A percentile compares a stretch with the other conserved stretches of the same genome.
Evolutionary conservation across 2,888 invertebrate genomes (phyloP).

Genomic region (Auanema sp.): DNA sequence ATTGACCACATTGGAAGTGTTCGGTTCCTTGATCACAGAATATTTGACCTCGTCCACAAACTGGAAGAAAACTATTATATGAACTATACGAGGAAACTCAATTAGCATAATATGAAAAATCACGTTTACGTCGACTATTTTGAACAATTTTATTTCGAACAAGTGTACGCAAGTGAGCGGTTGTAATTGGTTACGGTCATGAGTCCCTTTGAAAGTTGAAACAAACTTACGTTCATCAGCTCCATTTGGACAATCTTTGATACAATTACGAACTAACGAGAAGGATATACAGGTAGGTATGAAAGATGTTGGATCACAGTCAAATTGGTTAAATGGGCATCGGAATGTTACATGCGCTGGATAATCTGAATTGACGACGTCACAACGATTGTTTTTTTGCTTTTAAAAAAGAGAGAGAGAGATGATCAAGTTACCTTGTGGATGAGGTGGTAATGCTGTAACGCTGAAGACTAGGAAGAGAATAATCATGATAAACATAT

Average conservation of each 20-base stretch:
- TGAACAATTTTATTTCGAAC: conserved; percentile 1
- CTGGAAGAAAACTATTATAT: conserved; percentile 16
- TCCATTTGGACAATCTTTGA: conserved; percentile 47
- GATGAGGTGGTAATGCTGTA: too few relatives aligned
- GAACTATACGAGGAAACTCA: too few relatives aligned
- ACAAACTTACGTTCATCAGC: conserved; percentile 45
- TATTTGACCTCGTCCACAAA: conserved; percentile 41
- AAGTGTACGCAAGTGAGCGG: not conserved
- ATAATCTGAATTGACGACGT: conserved; percentile 27
- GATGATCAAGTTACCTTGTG: too few relatives aligned
- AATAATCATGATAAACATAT: too few relatives aligned
- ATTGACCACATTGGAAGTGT: conserved; percentile 45
- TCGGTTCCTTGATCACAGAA: conserved; percentile 39
- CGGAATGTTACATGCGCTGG: conserved; percentile 27
- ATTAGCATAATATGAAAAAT: not conserved
- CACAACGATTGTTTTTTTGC: too few relatives aligned
- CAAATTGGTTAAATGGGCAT: conserved; percentile 36
- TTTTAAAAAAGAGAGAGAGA: too few relatives aligned
- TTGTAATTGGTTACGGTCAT: not conserved
- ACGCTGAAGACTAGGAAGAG: too few relatives aligned
- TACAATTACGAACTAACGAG: conserved; percentile 43
- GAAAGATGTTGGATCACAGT: conserved; percentile 37
- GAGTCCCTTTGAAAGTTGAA: not conserved
- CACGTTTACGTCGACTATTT: not conserved
- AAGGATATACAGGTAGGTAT: conserved; percentile 45